Evolutionary conservation across 2,113 vertebrate species (phyloP), one percentile per base, ranked within the genome.

Genomic region (Synodontis membranacea): DNA sequence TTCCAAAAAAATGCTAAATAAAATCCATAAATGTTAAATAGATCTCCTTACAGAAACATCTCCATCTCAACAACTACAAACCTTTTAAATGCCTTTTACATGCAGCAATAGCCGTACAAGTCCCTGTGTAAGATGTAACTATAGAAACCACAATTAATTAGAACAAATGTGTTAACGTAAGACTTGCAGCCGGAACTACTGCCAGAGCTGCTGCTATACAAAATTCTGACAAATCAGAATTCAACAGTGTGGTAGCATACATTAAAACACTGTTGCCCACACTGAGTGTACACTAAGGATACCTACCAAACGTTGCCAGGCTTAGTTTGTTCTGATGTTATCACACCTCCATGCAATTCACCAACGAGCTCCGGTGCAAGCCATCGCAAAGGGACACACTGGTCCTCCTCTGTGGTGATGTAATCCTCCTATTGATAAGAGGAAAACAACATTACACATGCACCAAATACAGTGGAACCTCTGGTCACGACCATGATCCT

Each of bases 281-380:
- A 75, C 10, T 28, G 17, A 74, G 12, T 44, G 21, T 5, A 28
- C 3, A 15, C 23, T 6, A 76, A 76, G 34, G 19, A 31, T 84
- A 96, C 97, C 42, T 96, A 99, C 98, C 98, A 99, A 94, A 99
- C 96, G 89, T 99, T 98, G 89, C 97, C 96, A 86, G 96, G 94
- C 90, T 98, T 98, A 56, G 96, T 97, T 88, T 97, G 97, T 79
- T 98, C 98, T 93, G 97, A 93, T 56, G 96, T 95, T 86, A 99
- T 92, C 28, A 99, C 92, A 31, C 96, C 96, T 86, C 98, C 97
- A 89, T 97, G 97, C 84, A 97, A 97, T 90, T 96, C 97, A 4
- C 96, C 97, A 78, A 99, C 94, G 92, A 99, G 94, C 88, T 99
- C 98, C 34, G 98, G 98, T 88, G 98, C 97, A 90, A 96, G 96